These are phyloP conservation scores for Parotocinclus haroldoi DNA, from an alignment of 2,797 vertebrate genomes.

Conservation along the genomic window DNA sequence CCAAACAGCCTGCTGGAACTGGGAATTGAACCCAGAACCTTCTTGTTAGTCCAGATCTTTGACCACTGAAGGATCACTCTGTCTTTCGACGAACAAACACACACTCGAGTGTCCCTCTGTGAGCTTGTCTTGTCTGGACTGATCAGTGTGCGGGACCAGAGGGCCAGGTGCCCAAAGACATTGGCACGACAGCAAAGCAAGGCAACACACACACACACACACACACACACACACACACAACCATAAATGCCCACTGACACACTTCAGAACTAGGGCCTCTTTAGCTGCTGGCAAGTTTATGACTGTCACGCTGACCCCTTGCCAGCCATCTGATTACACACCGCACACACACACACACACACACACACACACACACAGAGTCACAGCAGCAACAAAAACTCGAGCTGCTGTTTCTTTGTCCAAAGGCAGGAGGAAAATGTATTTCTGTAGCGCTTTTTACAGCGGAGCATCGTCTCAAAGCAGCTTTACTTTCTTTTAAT, in stretches of 20 bases:
- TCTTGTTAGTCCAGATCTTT: too few relatives aligned
- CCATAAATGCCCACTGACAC: neutral
- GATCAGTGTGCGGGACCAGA: constrained; percentile 25
- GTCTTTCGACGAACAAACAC: too few relatives aligned
- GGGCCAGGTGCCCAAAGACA: constrained; percentile 59
- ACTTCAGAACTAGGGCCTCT: constrained; percentile 62
- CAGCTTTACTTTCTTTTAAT: too few relatives aligned
- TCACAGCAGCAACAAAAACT: too few relatives aligned
- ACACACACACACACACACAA: neutral
- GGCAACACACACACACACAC: constrained; percentile 34
- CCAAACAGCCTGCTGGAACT: too few relatives aligned
- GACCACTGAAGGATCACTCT: neutral
- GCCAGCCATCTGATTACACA: constrained; percentile 60
- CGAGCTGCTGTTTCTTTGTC: too few relatives aligned
- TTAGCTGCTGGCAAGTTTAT: constrained; percentile 61
- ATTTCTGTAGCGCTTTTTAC: too few relatives aligned
- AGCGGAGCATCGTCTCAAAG: too few relatives aligned
- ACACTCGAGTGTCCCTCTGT: constrained; percentile 33
- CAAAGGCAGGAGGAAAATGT: too few relatives aligned
- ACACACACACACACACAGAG: too few relatives aligned
- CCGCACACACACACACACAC: too few relatives aligned
- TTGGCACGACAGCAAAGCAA: constrained; percentile 55
- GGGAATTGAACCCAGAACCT: too few relatives aligned
- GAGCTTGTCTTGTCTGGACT: constrained; percentile 31
- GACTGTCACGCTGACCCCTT: constrained; percentile 54